Evolutionary conservation across 2,113 vertebrate genomes (phyloP).

Genomic region (Antennarius striatus): DNA sequence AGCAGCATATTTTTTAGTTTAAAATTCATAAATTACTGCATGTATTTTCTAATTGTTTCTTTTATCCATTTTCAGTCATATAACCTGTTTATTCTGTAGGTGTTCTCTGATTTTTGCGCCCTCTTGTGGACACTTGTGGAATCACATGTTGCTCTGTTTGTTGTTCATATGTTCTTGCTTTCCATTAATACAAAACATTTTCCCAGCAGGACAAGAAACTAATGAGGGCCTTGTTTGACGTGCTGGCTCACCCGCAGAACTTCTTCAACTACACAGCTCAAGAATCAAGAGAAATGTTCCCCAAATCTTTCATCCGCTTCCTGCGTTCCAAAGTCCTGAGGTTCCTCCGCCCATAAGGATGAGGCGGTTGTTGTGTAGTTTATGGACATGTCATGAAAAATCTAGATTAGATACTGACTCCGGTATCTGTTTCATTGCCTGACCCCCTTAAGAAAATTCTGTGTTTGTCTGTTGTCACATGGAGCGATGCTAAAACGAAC

Average conservation of each 20-base stretch:
- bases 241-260: conserved; percentile 97
- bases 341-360: conserved; percentile 91
- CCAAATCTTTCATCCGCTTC: conserved; percentile 96
- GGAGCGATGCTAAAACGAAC: conserved; percentile 11
- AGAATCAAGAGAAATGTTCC: conserved; percentile 99
- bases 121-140: conserved; percentile 51
- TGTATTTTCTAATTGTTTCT: no score
- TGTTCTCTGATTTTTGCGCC: conserved; percentile 33
- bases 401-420: conserved; percentile 30
- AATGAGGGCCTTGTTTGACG: conserved; percentile 96
- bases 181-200: conserved; percentile 29
- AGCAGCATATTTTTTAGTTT: no score
- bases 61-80: no score
- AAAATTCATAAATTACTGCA: no score
- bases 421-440: conserved; percentile 25
- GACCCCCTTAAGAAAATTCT: conserved; percentile 34
- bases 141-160: conserved; percentile 9
- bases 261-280: conserved; percentile 99
- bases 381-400: conserved; percentile 26
- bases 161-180: background rate
- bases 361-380: background rate
- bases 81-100: background rate
- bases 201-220: conserved; percentile 95
- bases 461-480: conserved; percentile 32
- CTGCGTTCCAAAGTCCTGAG: conserved; percentile 96